Conservation (phyloP, 2,888 invertebrate species). For the Sisyra terminalis region DNA sequence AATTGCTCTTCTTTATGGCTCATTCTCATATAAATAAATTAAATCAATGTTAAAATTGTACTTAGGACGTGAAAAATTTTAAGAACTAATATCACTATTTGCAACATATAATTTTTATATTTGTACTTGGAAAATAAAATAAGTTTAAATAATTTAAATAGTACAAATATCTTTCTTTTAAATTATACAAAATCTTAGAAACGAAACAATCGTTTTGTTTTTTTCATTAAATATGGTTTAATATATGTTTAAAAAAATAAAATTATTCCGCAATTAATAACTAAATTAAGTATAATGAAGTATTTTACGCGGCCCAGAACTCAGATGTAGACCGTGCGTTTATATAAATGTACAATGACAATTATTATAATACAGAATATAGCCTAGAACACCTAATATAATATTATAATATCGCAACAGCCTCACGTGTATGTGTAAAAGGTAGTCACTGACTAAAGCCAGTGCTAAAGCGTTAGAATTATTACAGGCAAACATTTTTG, state of each 20-base stretch:
- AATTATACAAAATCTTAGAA: not conserved
- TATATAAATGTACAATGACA: conserved; percentile 1
- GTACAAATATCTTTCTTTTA: conserved; percentile 1
- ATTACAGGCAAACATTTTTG: conserved; percentile 17
- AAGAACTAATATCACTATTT: conserved; percentile 22
- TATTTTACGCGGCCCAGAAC: no score
- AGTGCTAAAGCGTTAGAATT: conserved; percentile 34
- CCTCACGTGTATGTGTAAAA: conserved; percentile 23
- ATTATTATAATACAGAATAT: conserved; percentile 11
- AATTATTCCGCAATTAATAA: not conserved
- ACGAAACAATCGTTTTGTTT: not conserved
- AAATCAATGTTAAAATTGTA: conserved; percentile 15
- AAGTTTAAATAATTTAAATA: not conserved
- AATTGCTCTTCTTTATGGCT: conserved; percentile 2
- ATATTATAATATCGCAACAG: conserved; percentile 25
- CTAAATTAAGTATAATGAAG: no score
- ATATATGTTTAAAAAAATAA: not conserved
- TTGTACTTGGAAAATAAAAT: conserved; percentile 7
- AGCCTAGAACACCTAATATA: conserved; percentile 12
- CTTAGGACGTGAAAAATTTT: conserved; percentile 14
- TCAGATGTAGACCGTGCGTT: not conserved
- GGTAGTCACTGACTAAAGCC: conserved; percentile 20
- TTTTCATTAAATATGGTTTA: conserved; percentile 1
- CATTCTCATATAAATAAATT: not conserved
- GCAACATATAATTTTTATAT: conserved; percentile 8